Evolutionary conservation across 2,888 invertebrate genomes (phyloP), one percentile per base, ranked within the genome.

Genomic region (Timandra comae): DNA sequence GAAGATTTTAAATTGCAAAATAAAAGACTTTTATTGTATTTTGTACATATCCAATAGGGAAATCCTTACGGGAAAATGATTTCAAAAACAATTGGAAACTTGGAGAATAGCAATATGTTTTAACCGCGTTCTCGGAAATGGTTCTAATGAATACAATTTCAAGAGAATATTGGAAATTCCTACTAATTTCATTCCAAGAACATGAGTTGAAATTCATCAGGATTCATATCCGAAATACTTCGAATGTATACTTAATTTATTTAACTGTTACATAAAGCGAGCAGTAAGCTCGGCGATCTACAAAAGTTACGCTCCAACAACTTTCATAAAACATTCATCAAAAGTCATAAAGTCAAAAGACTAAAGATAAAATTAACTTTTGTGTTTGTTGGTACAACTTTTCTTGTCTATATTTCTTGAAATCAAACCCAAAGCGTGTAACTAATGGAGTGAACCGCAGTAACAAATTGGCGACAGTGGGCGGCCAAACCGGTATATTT

Each of bases 381-480:
- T 36, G 34, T 30, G 41, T 33, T 38, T 34, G 29, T 36, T 34
- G 34, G 30, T 33, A 35, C 42, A 43, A 48, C 43, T 43, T 43
- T 39, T 28, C 29, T 32, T 31, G 31, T 45, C 37, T 33, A 41
- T 44, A 46, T 51, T 37, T 34, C 27, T 32, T 33, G 26, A 33
- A 49, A 52, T 57, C 54, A 53, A 56, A 53, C 43, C 41, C 34
- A 31, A 21, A 48, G 35, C 49, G 50, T 54, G 52, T 52, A 56
- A 57, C 63, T 66, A 70, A 71, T 68, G 63, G 65, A 62, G 47
- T 50, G 53, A 55, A 49, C n/a, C 43, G 52, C 52, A 44, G 52
- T 62, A 65, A 69, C 62, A 61, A 66, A 70, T 66, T 60, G 61
- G 48, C 56, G 56, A 63, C 63, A 56, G 56, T 51, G 52, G 54